Evolutionary conservation across 2,888 invertebrate species (phyloP).

Genomic region (Gnatocerus cornutus): DNA sequence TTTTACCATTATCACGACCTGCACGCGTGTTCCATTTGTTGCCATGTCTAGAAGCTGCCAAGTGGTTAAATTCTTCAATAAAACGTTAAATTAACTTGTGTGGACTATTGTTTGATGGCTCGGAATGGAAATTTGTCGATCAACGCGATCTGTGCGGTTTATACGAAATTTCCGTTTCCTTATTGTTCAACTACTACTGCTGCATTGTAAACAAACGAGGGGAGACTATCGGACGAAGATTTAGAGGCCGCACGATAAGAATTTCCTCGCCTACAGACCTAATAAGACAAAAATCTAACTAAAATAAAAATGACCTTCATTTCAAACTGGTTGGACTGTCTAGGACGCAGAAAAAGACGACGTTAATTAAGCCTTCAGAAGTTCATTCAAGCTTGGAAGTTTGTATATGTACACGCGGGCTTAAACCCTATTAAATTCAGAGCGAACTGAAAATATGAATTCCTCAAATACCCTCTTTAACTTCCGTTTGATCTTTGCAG

Average conservation of each 20-base stretch:
- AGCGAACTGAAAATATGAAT: not conserved
- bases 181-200: not conserved
- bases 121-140: constrained; percentile 16
- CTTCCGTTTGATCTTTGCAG: not conserved
- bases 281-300: constrained; percentile 1
- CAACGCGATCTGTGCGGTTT: constrained; percentile 18
- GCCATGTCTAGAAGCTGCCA: constrained; percentile 32
- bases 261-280: not conserved
- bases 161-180: constrained; percentile 34
- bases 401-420: too few relatives aligned
- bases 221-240: constrained; percentile 4
- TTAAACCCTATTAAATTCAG: too few relatives aligned
- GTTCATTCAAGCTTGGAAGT: too few relatives aligned
- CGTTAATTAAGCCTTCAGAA: constrained; percentile 16
- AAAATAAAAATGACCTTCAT: constrained; percentile 20
- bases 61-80: constrained; percentile 22
- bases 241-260: constrained; percentile 22
- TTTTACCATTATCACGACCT: constrained; percentile 36
- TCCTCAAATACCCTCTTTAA: too few relatives aligned
- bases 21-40: constrained; percentile 34
- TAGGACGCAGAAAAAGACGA: not conserved
- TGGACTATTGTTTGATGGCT: constrained; percentile 3
- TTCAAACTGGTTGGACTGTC: constrained; percentile 12
- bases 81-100: constrained; percentile 29
- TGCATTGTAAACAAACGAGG: constrained; percentile 17